Evolutionary conservation across 2,113 vertebrate genomes (phyloP).

Genomic region (Labeo catla): DNA sequence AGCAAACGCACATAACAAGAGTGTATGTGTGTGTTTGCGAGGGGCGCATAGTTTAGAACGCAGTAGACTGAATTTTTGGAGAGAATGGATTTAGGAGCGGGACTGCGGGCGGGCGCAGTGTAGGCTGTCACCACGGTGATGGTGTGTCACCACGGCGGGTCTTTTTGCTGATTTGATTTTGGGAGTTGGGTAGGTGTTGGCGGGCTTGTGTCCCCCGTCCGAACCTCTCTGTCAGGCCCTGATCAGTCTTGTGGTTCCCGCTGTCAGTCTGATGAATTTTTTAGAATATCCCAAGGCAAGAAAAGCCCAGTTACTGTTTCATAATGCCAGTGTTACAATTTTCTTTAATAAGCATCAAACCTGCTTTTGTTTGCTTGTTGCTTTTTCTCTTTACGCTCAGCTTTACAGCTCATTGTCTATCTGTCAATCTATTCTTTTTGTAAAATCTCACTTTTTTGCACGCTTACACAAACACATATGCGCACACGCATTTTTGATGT

Average conservation of each 20-base stretch:
- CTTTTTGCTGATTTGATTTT: slow-evolving; percentile 73
- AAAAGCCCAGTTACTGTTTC: slow-evolving; percentile 76
- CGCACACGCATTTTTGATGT: background rate
- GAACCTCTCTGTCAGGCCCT: slow-evolving; percentile 72
- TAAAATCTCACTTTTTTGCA: slow-evolving; percentile 47
- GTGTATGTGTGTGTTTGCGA: slow-evolving; percentile 22
- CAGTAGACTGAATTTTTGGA: slow-evolving; percentile 13
- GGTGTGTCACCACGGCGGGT: slow-evolving; percentile 67
- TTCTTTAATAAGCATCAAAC: slow-evolving; percentile 80
- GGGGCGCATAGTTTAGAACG: background rate
- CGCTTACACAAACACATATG: slow-evolving; percentile 21
- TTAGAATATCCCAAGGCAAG: slow-evolving; percentile 84
- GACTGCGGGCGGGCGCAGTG: slow-evolving; percentile 30
- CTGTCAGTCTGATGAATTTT: slow-evolving; percentile 87
- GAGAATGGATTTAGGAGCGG: slow-evolving; percentile 10
- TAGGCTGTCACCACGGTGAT: slow-evolving; percentile 61
- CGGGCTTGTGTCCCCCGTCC: slow-evolving; percentile 63
- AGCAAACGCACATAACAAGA: slow-evolving; percentile 55
- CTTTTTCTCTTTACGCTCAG: slow-evolving; percentile 34
- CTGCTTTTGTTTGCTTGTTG: slow-evolving; percentile 54
- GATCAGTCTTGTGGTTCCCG: slow-evolving; percentile 81
- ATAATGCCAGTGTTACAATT: slow-evolving; percentile 78
- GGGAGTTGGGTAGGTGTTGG: slow-evolving; percentile 37
- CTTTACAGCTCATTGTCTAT: slow-evolving; percentile 58
- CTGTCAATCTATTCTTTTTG: slow-evolving; percentile 41